These are phyloP conservation scores for Tachysurus vachellii DNA, from an alignment of 2,113 vertebrate species.

Conservation along the genomic window DNA sequence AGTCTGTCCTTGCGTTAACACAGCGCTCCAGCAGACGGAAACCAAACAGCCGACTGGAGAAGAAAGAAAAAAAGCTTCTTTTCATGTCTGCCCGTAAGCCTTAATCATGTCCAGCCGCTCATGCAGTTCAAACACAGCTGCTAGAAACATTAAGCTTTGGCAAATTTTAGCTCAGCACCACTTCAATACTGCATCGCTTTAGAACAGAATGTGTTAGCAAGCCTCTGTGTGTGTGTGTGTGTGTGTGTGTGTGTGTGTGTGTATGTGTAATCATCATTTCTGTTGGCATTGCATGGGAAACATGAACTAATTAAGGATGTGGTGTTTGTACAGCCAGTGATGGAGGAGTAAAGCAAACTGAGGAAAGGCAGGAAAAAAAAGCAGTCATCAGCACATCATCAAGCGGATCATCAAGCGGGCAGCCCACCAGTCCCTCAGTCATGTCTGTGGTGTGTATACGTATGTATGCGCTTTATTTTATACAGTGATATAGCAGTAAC, in stretches of 20 bases:
- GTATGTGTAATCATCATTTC: slow-evolving; percentile 22
- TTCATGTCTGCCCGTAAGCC: slow-evolving; percentile 45
- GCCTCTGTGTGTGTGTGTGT: slow-evolving; percentile 21
- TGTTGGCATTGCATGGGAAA: slow-evolving; percentile 43
- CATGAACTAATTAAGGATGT: slow-evolving; percentile 39
- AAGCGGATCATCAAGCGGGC: slow-evolving; percentile 15
- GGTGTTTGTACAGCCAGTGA: slow-evolving; percentile 43
- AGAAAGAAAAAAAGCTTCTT: slow-evolving; percentile 7
- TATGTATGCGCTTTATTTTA: neutral
- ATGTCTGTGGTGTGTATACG: slow-evolving; percentile 20
- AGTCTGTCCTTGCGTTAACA: slow-evolving; percentile 32
- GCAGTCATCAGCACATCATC: slow-evolving; percentile 35
- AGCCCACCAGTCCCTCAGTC: slow-evolving; percentile 18
- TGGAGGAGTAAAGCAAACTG: slow-evolving; percentile 46
- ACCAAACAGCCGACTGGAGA: slow-evolving; percentile 26
- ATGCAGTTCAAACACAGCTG: slow-evolving; percentile 44
- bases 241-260: slow-evolving; percentile 34
- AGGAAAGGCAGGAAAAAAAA: slow-evolving; percentile 27
- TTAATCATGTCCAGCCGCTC: slow-evolving; percentile 44
- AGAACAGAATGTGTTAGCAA: slow-evolving; percentile 33
- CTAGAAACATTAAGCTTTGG: slow-evolving; percentile 37
- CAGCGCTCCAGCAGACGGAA: slow-evolving; percentile 40
- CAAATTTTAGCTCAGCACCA: slow-evolving; percentile 17
- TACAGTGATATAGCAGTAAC: neutral
- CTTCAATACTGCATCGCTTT: neutral